Conservation (phyloP, 2,888 invertebrate genomes). For the Trichogramma dendrolimi region DNA sequence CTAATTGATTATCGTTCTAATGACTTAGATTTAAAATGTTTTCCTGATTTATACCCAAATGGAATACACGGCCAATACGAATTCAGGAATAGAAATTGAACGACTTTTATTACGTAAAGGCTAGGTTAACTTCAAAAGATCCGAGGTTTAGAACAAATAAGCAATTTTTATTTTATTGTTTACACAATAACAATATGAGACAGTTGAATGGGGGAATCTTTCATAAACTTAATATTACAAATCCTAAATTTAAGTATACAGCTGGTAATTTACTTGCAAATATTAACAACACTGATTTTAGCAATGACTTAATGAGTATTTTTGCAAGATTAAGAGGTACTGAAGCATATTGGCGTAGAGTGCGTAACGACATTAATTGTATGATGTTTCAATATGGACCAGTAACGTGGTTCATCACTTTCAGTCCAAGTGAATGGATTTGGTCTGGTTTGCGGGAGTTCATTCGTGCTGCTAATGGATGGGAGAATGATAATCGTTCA, state of each 20-base stretch:
- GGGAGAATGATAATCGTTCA: conserved; percentile 29
- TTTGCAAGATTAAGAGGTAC: conserved; percentile 33
- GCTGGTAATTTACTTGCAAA: conserved; percentile 15
- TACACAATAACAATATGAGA: conserved; percentile 33
- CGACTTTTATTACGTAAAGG: conserved; percentile 32
- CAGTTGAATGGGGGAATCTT: conserved; percentile 28
- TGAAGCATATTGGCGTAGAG: conserved; percentile 30
- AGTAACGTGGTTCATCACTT: conserved; percentile 35
- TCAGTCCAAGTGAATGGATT: conserved; percentile 35
- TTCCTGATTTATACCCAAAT: conserved; percentile 31
- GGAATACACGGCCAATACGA: conserved; percentile 27
- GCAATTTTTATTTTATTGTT: conserved; percentile 36
- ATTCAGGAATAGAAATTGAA: conserved; percentile 24
- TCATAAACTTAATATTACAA: conserved; percentile 20
- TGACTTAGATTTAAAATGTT: conserved; percentile 32
- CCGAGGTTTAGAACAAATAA: conserved; percentile 33
- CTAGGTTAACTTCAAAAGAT: conserved; percentile 33
- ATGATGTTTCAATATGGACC: conserved; percentile 35
- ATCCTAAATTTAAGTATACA: conserved; percentile 12
- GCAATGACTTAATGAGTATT: too few relatives aligned
- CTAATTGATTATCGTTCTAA: conserved; percentile 28
- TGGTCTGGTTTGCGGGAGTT: conserved; percentile 38
- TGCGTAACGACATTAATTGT: conserved; percentile 29
- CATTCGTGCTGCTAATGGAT: conserved; percentile 34
- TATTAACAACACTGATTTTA: too few relatives aligned